phyloP scores from a whole-genome alignment of 1,140 invertebrate species.

The Platyscapa corneri region DNA sequence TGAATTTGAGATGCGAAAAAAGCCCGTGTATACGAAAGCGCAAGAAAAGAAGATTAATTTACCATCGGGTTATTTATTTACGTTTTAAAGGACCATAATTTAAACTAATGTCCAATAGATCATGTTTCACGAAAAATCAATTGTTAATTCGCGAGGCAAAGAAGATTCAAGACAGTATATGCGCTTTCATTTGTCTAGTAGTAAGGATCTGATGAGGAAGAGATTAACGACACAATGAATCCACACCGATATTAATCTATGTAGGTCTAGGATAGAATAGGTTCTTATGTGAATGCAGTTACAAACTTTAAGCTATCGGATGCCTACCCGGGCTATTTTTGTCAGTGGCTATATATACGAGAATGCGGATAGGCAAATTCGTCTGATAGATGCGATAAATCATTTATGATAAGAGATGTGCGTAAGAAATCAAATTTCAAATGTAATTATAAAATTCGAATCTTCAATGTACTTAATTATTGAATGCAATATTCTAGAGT shows the following conservation, averaged over 20 bases:
- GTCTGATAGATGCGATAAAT: neutral
- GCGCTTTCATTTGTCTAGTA: neutral
- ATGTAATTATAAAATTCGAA: neutral
- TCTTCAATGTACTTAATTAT: neutral
- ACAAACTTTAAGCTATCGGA: slow-evolving; percentile 16
- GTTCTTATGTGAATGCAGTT: slow-evolving; percentile 10
- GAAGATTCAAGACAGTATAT: neutral
- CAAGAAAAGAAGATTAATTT: neutral
- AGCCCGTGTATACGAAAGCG: too few relatives aligned
- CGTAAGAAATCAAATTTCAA: neutral
- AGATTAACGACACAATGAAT: slow-evolving; percentile 51
- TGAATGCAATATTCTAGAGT: neutral
- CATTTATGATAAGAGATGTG: slow-evolving; percentile 4
- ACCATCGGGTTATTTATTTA: neutral
- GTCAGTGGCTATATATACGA: neutral
- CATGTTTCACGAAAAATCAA: neutral
- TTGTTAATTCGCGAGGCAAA: neutral
- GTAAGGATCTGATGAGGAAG: neutral
- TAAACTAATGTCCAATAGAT: neutral
- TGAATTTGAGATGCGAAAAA: neutral
- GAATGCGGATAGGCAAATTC: neutral
- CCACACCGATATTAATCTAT: slow-evolving; percentile 52
- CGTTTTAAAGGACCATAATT: neutral
- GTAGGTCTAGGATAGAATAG: slow-evolving; percentile 53
- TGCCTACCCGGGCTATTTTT: slow-evolving; percentile 34